A percentile compares a stretch with the other conserved stretches of the same genome.
These are phyloP conservation scores for Cheilosia pagana DNA, from an alignment of 2,888 invertebrate species.

Conservation along the genomic window DNA sequence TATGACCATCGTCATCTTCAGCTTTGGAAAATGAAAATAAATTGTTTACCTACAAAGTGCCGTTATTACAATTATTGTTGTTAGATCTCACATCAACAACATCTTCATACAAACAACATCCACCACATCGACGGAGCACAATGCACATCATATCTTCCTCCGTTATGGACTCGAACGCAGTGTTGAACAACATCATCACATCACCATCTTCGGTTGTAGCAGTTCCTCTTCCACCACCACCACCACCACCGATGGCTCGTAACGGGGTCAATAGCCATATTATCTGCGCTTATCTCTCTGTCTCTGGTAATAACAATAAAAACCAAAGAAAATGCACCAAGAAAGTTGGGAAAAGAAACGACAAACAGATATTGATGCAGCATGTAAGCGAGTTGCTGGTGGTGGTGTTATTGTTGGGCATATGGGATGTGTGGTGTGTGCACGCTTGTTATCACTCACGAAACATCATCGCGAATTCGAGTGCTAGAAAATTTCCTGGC, in stretches of 20 bases:
- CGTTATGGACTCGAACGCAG: slow-evolving; percentile 4
- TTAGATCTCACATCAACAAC: slow-evolving; percentile 19
- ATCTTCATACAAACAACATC: slow-evolving; percentile 25
- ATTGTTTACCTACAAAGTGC: slow-evolving; percentile 57
- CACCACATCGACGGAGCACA: slow-evolving; percentile 6
- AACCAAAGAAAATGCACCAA: slow-evolving; percentile 42
- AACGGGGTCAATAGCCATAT: slow-evolving; percentile 69
- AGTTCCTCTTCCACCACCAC: slow-evolving; percentile 3
- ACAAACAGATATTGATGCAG: slow-evolving; percentile 1
- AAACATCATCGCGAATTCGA: slow-evolving; percentile 35
- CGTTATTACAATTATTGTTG: slow-evolving; percentile 56
- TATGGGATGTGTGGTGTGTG: too few species aligned
- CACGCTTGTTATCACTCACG: slow-evolving; percentile 57
- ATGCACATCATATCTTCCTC: slow-evolving; percentile 17
- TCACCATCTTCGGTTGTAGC: background rate
- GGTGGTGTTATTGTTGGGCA: too few species aligned
- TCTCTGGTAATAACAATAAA: slow-evolving; percentile 60
- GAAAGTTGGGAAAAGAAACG: slow-evolving; percentile 32
- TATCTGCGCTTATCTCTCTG: slow-evolving; percentile 68
- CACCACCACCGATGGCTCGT: slow-evolving; percentile 12
- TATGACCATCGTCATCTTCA: slow-evolving; percentile 10
- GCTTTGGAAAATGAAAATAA: slow-evolving; percentile 26
- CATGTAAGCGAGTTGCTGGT: slow-evolving; percentile 1
- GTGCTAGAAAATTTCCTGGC: slow-evolving; percentile 19
- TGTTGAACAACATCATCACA: slow-evolving; percentile 23